These are phyloP conservation scores for Tamias sibiricus DNA, from an alignment of 2,113 vertebrate genomes.

Conservation along the genomic window DNA sequence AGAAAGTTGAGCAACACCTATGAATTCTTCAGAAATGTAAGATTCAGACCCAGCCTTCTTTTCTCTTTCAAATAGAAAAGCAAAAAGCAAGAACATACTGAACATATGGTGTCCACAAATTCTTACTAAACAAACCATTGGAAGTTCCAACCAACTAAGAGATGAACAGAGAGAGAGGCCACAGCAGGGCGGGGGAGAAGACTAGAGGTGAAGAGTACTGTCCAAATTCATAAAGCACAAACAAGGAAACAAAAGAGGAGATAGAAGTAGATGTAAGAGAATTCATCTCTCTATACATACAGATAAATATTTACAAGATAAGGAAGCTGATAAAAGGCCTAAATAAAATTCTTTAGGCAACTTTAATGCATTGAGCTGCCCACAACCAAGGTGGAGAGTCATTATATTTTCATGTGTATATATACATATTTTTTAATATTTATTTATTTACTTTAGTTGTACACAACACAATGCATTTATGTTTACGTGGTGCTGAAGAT, in stretches of 20 bases:
- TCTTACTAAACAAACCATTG: not conserved
- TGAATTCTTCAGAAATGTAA: not conserved
- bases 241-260: not conserved
- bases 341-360: not conserved
- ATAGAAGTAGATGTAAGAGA: not conserved
- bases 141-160: not conserved
- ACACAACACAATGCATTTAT: too few relatives aligned
- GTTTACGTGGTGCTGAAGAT: too few relatives aligned
- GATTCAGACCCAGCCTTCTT: not conserved
- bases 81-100: not conserved
- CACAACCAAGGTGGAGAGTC: not conserved
- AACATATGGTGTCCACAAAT: not conserved
- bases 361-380: not conserved
- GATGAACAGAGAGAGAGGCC: not conserved
- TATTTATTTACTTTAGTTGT: too few relatives aligned
- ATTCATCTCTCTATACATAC: not conserved
- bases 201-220: not conserved
- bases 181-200: not conserved
- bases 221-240: not conserved
- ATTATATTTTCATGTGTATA: not conserved
- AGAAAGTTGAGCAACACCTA: not conserved
- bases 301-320: not conserved
- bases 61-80: not conserved
- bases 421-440: too few relatives aligned
- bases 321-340: not conserved